Conservation (phyloP, 2,797 vertebrate genomes). For the Melanotaenia trifasciata region DNA sequence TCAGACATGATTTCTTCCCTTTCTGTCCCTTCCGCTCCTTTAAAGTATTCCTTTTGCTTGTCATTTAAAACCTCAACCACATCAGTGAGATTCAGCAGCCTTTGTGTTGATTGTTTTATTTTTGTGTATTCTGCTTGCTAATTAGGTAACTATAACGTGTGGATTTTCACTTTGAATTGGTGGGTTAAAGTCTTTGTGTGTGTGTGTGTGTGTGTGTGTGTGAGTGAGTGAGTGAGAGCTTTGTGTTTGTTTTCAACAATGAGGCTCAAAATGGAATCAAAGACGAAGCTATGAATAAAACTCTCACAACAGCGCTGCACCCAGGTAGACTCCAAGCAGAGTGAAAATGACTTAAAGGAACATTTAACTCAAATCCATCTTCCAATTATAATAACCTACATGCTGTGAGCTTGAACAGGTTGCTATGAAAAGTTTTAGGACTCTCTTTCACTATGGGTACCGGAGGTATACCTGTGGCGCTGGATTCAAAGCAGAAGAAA, state of each 20-base stretch:
- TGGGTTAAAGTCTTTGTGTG: too few relatives aligned
- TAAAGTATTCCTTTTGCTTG: slow-evolving; percentile 22
- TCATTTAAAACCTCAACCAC: slow-evolving; percentile 33
- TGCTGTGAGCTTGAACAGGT: slow-evolving; percentile 25
- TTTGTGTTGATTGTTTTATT: slow-evolving; percentile 27
- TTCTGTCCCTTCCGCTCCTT: slow-evolving; percentile 32
- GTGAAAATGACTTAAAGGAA: slow-evolving; percentile 38
- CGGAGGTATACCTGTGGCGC: background rate
- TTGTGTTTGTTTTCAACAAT: slow-evolving; percentile 37
- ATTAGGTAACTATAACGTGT: slow-evolving; percentile 35
- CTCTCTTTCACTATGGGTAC: slow-evolving; percentile 16
- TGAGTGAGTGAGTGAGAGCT: slow-evolving; percentile 27
- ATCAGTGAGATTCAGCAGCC: slow-evolving; percentile 18
- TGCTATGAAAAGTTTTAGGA: slow-evolving; percentile 16
- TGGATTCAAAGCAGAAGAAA: slow-evolving; percentile 13
- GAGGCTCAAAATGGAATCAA: slow-evolving; percentile 52
- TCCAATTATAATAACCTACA: slow-evolving; percentile 37
- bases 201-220: slow-evolving; percentile 12
- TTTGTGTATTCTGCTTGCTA: slow-evolving; percentile 35
- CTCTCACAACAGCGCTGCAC: slow-evolving; percentile 25
- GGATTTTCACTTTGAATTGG: slow-evolving; percentile 43
- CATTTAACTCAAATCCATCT: slow-evolving; percentile 36
- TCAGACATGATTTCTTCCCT: background rate
- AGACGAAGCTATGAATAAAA: slow-evolving; percentile 50
- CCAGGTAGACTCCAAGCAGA: slow-evolving; percentile 31